Base-by-base conservation (phyloP, 2,113 vertebrate species). In the Hipposideros armiger region DNA sequence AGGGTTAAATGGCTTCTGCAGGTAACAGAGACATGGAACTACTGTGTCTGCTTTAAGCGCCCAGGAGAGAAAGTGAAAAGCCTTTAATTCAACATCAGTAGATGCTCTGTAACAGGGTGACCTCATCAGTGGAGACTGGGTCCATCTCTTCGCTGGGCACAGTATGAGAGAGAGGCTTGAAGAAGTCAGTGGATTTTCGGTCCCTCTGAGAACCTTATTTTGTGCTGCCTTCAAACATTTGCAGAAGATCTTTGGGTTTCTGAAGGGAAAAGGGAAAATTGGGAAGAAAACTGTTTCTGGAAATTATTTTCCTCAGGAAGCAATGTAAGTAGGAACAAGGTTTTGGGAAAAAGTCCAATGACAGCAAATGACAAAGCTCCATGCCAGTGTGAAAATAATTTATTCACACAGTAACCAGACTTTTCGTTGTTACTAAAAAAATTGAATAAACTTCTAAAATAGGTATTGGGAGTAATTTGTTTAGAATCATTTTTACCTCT, bases 1-100 rank as follows among this genome's bases (percentile, higher is more conserved):
- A 95, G 91, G 74, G 74, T 80, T 96, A 96, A 95, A 77, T 95
- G 94, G 70, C 62, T 95, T 93, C 88, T 84, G 62, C 66, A 76
- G 56, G 36, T 66, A 94, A 66, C 50, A 92, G 81, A 88, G 67
- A 66, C 30, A 36, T 26, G 20, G 66, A 15, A 70, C 80, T 85
- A 62, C n/a, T 7, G 66, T 32, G 66, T 16, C 64, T 85, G 47
- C 54, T 83, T 93, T n/a, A 28, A 42, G 66, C 73, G n/a, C 14
- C 9, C 13, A 26, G 47, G 24, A n/a, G 42, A 64, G 15, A 3
- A 26, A 45, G 42, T 11, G 7, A 67, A 67, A 26, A 80, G 40
- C 16, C 19, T 85, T 40, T 11, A 83, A 54, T 47, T 5, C 15
- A 6, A 11, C 14, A 19, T 52, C 32, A 14, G 13, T 4, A 45